Conservation (phyloP, 2,888 invertebrate genomes). For the Oasisia sp. region DNA sequence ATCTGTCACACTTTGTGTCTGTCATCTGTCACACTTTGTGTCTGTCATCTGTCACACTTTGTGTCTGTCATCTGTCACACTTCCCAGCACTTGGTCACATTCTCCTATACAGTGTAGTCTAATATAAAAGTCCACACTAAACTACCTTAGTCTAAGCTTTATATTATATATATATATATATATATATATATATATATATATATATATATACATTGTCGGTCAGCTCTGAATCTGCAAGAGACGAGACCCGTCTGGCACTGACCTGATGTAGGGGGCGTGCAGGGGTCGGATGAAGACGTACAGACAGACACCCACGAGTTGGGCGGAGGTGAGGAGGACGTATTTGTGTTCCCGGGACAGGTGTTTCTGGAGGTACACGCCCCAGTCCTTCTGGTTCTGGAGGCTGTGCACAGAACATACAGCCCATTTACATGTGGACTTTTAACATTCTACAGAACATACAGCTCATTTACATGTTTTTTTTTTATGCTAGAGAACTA, state of each 20-base stretch:
- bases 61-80: neutral
- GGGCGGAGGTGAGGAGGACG: conserved; percentile 90
- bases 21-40: neutral
- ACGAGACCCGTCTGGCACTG: conserved; percentile 27
- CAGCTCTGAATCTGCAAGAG: neutral
- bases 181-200: too few species aligned
- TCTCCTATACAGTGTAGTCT: neutral
- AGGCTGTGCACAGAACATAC: conserved; percentile 70
- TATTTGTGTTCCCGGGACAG: conserved; percentile 88
- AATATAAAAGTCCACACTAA: neutral
- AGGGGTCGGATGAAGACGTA: conserved; percentile 93
- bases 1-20: neutral
- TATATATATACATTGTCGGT: too few species aligned
- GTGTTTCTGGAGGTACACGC: conserved; percentile 91
- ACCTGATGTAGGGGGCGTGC: conserved; percentile 83
- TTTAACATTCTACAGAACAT: too few species aligned
- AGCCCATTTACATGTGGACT: too few species aligned
- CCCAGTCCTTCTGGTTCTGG: conserved; percentile 94
- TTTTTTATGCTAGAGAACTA: too few species aligned
- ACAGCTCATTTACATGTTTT: too few species aligned
- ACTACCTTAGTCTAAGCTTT: neutral
- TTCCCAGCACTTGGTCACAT: neutral
- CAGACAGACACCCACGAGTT: conserved; percentile 96
- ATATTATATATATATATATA: too few species aligned
- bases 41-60: neutral